These are phyloP conservation scores for Arenicola marina DNA, from an alignment of 2,888 invertebrate species.

Conservation along the genomic window DNA sequence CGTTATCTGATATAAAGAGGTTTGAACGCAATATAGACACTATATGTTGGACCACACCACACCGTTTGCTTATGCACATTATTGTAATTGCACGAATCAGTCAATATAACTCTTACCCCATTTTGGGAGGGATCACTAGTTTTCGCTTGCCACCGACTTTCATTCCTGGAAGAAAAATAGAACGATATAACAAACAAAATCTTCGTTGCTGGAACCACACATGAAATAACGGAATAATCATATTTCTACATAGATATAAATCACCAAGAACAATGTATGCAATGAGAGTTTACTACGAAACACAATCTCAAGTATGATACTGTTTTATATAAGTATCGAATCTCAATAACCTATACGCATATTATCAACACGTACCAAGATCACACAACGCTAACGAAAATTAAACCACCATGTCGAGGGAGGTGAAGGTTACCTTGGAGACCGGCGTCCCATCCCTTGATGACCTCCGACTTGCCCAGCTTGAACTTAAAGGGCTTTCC, in stretches of 20 bases:
- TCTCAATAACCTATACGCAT: not conserved
- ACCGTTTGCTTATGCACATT: too few species aligned
- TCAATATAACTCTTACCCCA: constrained; percentile 73
- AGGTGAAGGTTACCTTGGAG: constrained; percentile 62
- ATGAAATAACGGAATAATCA: too few species aligned
- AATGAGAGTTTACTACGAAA: not conserved
- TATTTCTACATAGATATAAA: too few species aligned
- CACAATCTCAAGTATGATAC: too few species aligned
- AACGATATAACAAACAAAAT: too few species aligned
- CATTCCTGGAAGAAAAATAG: constrained; percentile 72
- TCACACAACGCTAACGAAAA: not conserved
- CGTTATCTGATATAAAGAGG: too few species aligned
- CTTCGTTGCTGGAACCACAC: too few species aligned
- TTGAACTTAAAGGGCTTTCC: constrained; percentile 86
- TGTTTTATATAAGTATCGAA: not conserved
- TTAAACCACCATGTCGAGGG: not conserved
- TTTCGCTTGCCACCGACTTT: constrained; percentile 89
- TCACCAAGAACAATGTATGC: not conserved
- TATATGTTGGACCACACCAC: too few species aligned
- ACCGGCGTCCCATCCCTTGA: constrained; percentile 89
- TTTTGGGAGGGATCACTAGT: constrained; percentile 79
- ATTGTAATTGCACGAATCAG: too few species aligned
- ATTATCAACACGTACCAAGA: too few species aligned
- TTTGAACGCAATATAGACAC: too few species aligned
- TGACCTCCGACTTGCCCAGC: constrained; percentile 83